These are phyloP conservation scores for Cephalopterus ornatus DNA, from an alignment of 2,113 vertebrate species.

Conservation along the genomic window DNA sequence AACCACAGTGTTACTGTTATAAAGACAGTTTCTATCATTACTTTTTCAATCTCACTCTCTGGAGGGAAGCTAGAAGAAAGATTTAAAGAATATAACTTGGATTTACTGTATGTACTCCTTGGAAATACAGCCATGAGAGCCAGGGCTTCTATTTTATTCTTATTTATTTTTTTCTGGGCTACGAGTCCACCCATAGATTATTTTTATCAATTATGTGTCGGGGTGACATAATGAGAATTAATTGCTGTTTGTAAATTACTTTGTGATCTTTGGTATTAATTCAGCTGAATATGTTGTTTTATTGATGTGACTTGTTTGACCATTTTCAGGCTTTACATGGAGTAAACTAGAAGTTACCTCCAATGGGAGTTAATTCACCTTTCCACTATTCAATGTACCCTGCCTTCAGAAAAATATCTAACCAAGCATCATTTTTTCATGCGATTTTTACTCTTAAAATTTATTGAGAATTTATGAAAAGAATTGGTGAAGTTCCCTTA, in stretches of 20 bases:
- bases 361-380: background rate
- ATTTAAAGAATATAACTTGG: constrained; percentile 1
- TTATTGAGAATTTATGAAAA: background rate
- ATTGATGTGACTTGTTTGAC: background rate
- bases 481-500: background rate
- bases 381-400: background rate
- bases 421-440: background rate
- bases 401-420: background rate
- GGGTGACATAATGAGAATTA: background rate
- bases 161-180: background rate
- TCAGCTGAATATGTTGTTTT: background rate
- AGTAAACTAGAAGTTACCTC: background rate
- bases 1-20: background rate
- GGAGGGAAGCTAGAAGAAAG: constrained; percentile 44
- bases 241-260: background rate
- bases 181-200: background rate
- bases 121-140: background rate
- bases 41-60: constrained; percentile 48
- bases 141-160: background rate
- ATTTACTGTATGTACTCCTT: background rate
- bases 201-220: background rate
- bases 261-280: background rate
- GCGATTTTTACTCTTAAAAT: background rate
- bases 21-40: constrained; percentile 37
- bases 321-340: background rate